Evolutionary conservation across 2,888 invertebrate genomes (phyloP), one percentile per base, ranked within the genome.

Genomic region (Archaeoteleia sp.): DNA sequence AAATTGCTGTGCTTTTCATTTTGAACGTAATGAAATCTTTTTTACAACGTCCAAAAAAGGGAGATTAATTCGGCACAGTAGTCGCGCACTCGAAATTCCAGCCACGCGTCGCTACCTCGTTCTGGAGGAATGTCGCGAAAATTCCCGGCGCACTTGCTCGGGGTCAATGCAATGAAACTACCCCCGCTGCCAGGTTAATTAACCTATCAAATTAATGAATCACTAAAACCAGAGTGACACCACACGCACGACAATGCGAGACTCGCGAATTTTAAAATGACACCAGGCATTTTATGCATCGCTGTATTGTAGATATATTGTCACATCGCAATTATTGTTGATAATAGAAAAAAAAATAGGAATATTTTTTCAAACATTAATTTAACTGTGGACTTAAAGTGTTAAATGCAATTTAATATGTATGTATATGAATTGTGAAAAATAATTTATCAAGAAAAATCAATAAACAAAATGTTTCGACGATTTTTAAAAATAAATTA

Each of bases 191-290:
- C 69, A 67, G 71, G 74, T 75, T 80, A 80, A 81, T 81, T 81
- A 78, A 78, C 75, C 76, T 70, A 72, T 75, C 74, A 70, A 74
- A 77, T 80, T 77, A 78, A 81, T 81, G 79, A 78, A 80, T 81
- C 78, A 76, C 77, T 67, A 62, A 35, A 53, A 45, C 39, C 55
- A 29, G 32, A 49, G 27, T 27, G 48, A 34, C 43, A 37, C 37
- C 23, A 29, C 45, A 42, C 40, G 27, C 46, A 27, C 14, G 46
- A 10, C 34, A 6, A 8, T 13, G 29, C 37, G 29, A 13, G 57
- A 65, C 37, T 35, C 53, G 42, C 43, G 34, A 34, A 35, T 66
- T 54, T 46, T 17, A n/a, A n/a, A n/a, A n/a, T n/a, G n/a, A n/a
- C n/a, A n/a, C n/a, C n/a, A n/a, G n/a, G n/a, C n/a, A n/a, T n/a